These are phyloP conservation scores for Drosophila macrospina DNA, from an alignment of 2,888 invertebrate species.

Conservation along the genomic window DNA sequence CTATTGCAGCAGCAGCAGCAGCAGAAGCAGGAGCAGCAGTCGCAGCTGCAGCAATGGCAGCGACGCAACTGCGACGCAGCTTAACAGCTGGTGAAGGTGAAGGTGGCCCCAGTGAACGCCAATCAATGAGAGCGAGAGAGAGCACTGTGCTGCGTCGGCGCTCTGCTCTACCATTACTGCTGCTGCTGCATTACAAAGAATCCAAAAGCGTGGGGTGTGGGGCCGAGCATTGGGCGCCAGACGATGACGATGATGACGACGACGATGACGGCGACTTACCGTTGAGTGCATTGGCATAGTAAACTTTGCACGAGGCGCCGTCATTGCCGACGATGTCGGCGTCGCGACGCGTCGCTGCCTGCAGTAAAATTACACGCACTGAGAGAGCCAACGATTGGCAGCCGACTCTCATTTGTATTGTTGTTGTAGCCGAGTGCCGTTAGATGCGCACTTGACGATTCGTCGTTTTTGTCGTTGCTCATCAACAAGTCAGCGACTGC, in stretches of 20 bases:
- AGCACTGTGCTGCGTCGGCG: constrained; percentile 60
- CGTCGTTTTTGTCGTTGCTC: constrained; percentile 50
- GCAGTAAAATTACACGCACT: constrained; percentile 46
- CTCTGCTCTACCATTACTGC: constrained; percentile 38
- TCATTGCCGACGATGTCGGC: constrained; percentile 24
- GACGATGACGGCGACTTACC: constrained; percentile 50
- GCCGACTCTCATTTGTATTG: constrained; percentile 48
- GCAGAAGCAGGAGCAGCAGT: constrained; percentile 14
- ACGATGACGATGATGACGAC: constrained; percentile 50
- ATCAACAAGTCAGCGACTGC: constrained; percentile 71
- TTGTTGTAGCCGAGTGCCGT: constrained; percentile 53
- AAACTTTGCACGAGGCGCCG: constrained; percentile 78
- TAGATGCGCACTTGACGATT: constrained; percentile 71
- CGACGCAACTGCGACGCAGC: constrained; percentile 34
- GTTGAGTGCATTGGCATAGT: constrained; percentile 82
- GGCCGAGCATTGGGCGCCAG: constrained; percentile 58
- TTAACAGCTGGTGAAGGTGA: constrained; percentile 65
- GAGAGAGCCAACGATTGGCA: constrained; percentile 29
- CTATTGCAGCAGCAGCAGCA: constrained; percentile 19
- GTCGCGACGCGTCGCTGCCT: constrained; percentile 37
- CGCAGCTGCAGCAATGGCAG: constrained; percentile 5
- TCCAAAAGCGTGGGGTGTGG: constrained; percentile 29
- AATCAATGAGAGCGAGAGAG: constrained; percentile 48
- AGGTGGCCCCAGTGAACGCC: constrained; percentile 56
- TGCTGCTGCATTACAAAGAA: constrained; percentile 29